These are phyloP conservation scores for Ceratina australensis DNA, from an alignment of 1,140 invertebrate genomes.

Conservation along the genomic window DNA sequence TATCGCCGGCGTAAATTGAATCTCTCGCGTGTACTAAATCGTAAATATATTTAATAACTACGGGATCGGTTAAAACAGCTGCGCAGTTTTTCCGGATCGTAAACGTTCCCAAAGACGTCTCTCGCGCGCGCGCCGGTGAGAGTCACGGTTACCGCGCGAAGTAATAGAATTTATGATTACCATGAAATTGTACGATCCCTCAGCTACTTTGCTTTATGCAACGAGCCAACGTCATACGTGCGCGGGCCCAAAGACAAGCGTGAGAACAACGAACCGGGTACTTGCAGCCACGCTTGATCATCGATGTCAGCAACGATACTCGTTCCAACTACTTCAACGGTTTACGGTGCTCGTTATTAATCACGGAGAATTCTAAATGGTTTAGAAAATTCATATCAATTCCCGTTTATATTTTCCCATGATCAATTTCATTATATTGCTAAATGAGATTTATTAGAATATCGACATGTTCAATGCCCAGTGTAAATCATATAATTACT, in stretches of 20 bases:
- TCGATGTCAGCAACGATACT: slow-evolving; percentile 40
- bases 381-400: too few relatives aligned
- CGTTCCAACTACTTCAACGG: slow-evolving; percentile 37
- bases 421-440: too few relatives aligned
- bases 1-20: too few relatives aligned
- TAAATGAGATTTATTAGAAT: too few relatives aligned
- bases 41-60: too few relatives aligned
- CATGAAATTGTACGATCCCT: neutral
- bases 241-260: slow-evolving; percentile 21
- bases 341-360: slow-evolving; percentile 14
- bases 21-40: neutral
- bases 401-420: too few relatives aligned
- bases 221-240: neutral
- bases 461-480: too few relatives aligned
- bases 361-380: neutral
- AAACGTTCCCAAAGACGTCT: neutral
- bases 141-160: neutral
- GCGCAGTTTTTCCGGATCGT: neutral
- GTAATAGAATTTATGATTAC: neutral
- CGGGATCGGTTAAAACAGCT: too few relatives aligned
- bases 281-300: slow-evolving; percentile 37
- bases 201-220: neutral
- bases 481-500: too few relatives aligned
- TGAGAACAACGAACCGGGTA: slow-evolving; percentile 45
- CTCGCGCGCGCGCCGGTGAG: too few relatives aligned